Base-by-base conservation (phyloP, 2,797 vertebrate species). In the Thaleichthys pacificus region DNA sequence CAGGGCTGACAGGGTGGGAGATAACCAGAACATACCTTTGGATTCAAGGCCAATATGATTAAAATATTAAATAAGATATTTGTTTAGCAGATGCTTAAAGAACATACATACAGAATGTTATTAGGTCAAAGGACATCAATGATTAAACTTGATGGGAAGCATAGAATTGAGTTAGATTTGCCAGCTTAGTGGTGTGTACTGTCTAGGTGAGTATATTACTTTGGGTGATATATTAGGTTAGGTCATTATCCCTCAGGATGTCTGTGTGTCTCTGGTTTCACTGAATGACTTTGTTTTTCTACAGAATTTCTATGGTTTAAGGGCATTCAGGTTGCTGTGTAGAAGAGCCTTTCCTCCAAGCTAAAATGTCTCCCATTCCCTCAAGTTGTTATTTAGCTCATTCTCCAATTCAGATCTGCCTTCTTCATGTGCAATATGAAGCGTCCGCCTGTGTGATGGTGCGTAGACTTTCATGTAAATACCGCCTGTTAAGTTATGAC, bases 361-460 rank as follows among this genome's bases (percentile, higher is more conserved):
- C 58, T 72, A 51, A 71, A 49, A 28, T 61, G 62, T 69, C 56
- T 62, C 72, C 73, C 76, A 66, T 21, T 65, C 26, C 26, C 19
- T 71, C 75, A 66, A 30, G 58, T 69, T 57, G 7, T 24, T 68
- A 28, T 65, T 72, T 67, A 49, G 68, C 72, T 57, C 69, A 84
- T 24, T 74, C 67, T 69, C 63, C 67, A 77, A 87, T 86, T 87
- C 86, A 85, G 86, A 89, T 83, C 79, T 87, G 86, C 87, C 87
- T 91, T 92, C 86, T 87, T 84, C 80, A 86, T 85, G 89, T 92
- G 90, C 89, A 93, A 91, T 93, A 92, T 86, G 77, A 89, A 80
- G 75, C 85, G 85, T 88, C 82, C 89, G 85, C 84, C 85, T 88
- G 81, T 86, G 82, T 89, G 80, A 88, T 42, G 75, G 66, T 87